phyloP scores from a whole-genome alignment of 2,797 vertebrate species.

The Calcarius lapponicus region DNA sequence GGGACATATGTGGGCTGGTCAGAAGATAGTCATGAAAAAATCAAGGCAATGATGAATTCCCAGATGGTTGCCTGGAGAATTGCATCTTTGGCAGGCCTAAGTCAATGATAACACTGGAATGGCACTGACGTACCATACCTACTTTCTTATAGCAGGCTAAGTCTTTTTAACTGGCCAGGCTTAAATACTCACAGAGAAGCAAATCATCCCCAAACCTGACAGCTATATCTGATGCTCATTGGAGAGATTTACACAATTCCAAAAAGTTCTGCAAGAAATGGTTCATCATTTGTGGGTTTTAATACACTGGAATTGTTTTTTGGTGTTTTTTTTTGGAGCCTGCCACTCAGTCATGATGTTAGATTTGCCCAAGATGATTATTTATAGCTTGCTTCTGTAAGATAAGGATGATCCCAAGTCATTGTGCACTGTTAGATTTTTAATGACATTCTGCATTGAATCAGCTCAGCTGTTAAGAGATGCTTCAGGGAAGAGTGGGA shows the following conservation, averaged over 20 bases:
- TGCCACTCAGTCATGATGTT: background rate
- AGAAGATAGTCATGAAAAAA: background rate
- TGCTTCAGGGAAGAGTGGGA: constrained; percentile 3
- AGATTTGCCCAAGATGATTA: background rate
- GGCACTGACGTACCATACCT: background rate
- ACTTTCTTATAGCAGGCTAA: background rate
- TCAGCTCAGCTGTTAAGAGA: background rate
- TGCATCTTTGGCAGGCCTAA: background rate
- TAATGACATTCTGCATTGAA: constrained; percentile 23
- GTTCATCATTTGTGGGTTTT: background rate
- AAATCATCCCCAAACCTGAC: background rate
- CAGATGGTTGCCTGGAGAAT: background rate
- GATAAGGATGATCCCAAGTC: background rate
- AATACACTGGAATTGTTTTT: background rate
- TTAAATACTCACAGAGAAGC: background rate
- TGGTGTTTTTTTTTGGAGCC: background rate
- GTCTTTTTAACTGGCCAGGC: background rate
- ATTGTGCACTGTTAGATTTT: background rate
- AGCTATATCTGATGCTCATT: background rate
- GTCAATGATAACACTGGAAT: background rate
- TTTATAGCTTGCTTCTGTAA: constrained; percentile 34
- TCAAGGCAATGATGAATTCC: background rate
- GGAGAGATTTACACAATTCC: background rate
- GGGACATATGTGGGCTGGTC: background rate
- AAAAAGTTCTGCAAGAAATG: background rate